Base-by-base conservation (phyloP, 2,113 vertebrate species). In the Gulo gulo region DNA sequence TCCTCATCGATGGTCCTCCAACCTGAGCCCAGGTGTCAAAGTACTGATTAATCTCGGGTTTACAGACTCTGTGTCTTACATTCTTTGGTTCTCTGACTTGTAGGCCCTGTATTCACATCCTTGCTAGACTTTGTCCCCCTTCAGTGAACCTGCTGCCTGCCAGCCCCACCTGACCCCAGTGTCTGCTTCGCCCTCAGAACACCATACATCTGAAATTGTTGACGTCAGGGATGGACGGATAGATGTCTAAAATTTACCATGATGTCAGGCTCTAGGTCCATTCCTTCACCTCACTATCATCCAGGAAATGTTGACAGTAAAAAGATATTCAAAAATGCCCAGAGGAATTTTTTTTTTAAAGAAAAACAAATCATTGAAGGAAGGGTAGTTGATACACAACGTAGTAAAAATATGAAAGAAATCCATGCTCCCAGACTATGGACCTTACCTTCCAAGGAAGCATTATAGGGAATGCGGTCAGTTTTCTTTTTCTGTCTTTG, bases 391-490 rank as follows among this genome's bases (percentile, higher is more conserved):
- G 92, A 74, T 24, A 52, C 8, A 11, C 2, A 39, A 96, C 50
- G 88, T 24, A n/a, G 2, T 71, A 29, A 89, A 95, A 86, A 87
- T 16, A 50, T 11, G 2, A 65, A 78, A 86, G 18, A 88, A 84
- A 71, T 29, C 39, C 7, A 39, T 4, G 4, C 88, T 89, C 7
- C 45, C 29, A 83, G n/a, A 83, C 39, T 55, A 81, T 39, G 31
- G 89, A 94, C 21, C 98, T 45, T 99, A 99, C 99, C 99, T 99
- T 99, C 99, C 99, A 96, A 99, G 99, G 98, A 99, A 99, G 98
- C 99, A 99, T 98, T 99, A n/a, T 99, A 94, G 99, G 99, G 96
- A 99, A 99, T 34, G 99, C 99, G 73, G 99, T 99, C 97, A 99
- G 99, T 98, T 99, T 99, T 98, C 99, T 99, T 98, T 99, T 99